Evolutionary conservation across 2,888 invertebrate species (phyloP), one percentile per base, ranked within the genome.

Genomic region (Augiades crinisus): DNA sequence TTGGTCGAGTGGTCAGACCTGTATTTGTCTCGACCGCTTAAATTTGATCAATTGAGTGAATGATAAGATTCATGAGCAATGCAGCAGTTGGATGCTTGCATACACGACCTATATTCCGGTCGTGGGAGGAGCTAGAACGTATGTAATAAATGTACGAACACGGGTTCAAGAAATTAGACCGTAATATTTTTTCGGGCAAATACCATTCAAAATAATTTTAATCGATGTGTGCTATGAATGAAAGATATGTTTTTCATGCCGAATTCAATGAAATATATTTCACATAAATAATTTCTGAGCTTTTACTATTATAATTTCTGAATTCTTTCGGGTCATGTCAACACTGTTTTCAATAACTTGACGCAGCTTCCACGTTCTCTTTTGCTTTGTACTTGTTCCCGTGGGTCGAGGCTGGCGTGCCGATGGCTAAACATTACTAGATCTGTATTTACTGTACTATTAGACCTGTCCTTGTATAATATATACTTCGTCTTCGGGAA

Each of bases 1-100:
- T 88, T 88, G 75, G 70, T 70, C 76, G 70, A 81, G 78, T 85
- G 75, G 84, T 81, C 81, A 72, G 81, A 87, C 87, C 78, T 79
- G 85, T 85, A 86, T 85, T 76, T 73, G 73, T 76, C 70, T 78
- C 70, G 69, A 65, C 66, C 70, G 72, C 71, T 67, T 74, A 79
- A 79, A 81, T 77, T 76, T 74, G 78, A 75, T 71, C 77, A 75
- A 61, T 63, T 63, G 60, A 63, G 58, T 57, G 56, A 60, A 54
- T 60, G 60, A 66, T 64, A 62, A 62, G 57, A 57, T 58, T 61
- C 57, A 56, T 56, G 55, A 59, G 59, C 51, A 47, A 41, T 57
- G 34, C 43, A 54, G 53, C 52, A 54, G 57, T 60, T 56, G 24
- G 50, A 50, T 17, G 59, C 60, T 57, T 56, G 24, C 43, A 50